phyloP scores from a whole-genome alignment of 1,140 invertebrate species.

The Gryon sp. region DNA sequence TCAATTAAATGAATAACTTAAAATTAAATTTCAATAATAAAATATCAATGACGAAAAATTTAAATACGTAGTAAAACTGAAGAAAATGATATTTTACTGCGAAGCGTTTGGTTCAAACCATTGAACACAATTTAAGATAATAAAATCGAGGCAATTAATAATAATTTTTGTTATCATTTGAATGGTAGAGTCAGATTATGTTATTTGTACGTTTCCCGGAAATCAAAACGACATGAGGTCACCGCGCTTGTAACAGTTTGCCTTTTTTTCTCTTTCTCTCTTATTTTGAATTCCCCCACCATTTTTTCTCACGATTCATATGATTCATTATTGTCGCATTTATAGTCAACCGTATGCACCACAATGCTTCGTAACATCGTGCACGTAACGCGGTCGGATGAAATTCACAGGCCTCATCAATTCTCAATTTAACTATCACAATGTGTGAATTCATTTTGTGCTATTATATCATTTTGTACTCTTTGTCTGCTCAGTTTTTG shows the following conservation, averaged over 20 bases:
- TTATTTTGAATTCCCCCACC: conserved; percentile 35
- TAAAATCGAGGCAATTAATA: not conserved
- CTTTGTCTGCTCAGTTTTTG: not conserved
- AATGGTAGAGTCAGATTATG: conserved; percentile 22
- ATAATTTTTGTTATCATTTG: conserved; percentile 17
- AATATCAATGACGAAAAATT: too few species aligned
- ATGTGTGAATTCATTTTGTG: conserved; percentile 16
- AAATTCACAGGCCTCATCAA: conserved; percentile 37
- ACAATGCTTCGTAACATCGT: conserved; percentile 45
- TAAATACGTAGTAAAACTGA: too few species aligned
- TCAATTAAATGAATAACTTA: too few species aligned
- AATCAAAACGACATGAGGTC: conserved; percentile 54
- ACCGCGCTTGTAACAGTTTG: conserved; percentile 36
- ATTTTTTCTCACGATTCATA: conserved; percentile 51
- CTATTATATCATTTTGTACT: not conserved
- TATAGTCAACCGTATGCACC: conserved; percentile 36
- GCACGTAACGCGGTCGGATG: conserved; percentile 32
- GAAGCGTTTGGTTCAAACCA: too few species aligned
- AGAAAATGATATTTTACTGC: too few species aligned
- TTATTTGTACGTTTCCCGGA: conserved; percentile 55
- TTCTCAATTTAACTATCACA: conserved; percentile 36
- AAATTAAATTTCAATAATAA: too few species aligned
- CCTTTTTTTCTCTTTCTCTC: conserved; percentile 42
- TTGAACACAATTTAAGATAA: too few species aligned
- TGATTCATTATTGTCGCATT: conserved; percentile 54